A percentile compares a stretch with the other conserved stretches of the same genome.
Conservation (phyloP, 2,113 vertebrate genomes). For the Coreoperca whiteheadi region DNA sequence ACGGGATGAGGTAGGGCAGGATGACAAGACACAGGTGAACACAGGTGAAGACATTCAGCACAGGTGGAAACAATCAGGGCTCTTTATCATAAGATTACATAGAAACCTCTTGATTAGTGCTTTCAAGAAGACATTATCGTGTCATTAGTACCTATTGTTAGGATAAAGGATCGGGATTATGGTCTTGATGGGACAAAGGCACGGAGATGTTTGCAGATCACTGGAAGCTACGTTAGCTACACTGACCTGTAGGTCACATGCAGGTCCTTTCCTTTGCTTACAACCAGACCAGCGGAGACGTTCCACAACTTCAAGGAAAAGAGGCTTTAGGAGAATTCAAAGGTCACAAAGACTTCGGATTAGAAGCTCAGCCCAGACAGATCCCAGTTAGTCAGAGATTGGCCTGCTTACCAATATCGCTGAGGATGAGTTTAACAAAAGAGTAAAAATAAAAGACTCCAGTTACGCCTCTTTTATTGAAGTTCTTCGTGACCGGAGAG, state of each 20-base stretch:
- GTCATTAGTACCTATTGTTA: too few relatives aligned
- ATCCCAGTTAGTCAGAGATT: neutral
- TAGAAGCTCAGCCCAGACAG: conserved; percentile 4
- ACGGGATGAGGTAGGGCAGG: too few relatives aligned
- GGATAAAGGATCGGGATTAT: too few relatives aligned
- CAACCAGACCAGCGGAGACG: neutral
- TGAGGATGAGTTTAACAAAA: neutral
- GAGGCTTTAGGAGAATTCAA: conserved; percentile 13
- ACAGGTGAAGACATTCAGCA: too few relatives aligned
- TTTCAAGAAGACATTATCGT: too few relatives aligned
- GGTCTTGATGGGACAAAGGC: too few relatives aligned
- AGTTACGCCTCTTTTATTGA: rapidly evolving
- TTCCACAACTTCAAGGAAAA: too few relatives aligned
- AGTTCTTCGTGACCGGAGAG: neutral
- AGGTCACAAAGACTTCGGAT: conserved; percentile 38
- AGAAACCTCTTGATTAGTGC: too few relatives aligned
- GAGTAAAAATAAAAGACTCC: neutral
- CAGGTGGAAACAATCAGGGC: too few relatives aligned
- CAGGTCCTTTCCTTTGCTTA: neutral
- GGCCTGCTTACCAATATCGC: neutral
- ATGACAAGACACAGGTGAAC: too few relatives aligned
- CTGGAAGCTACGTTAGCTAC: neutral
- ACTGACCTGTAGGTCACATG: too few relatives aligned
- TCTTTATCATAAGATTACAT: too few relatives aligned
- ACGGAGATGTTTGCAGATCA: neutral